Evolutionary conservation across 2,888 invertebrate species (phyloP), one percentile per base, ranked within the genome.

Genomic region (Slavum lentiscoides): DNA sequence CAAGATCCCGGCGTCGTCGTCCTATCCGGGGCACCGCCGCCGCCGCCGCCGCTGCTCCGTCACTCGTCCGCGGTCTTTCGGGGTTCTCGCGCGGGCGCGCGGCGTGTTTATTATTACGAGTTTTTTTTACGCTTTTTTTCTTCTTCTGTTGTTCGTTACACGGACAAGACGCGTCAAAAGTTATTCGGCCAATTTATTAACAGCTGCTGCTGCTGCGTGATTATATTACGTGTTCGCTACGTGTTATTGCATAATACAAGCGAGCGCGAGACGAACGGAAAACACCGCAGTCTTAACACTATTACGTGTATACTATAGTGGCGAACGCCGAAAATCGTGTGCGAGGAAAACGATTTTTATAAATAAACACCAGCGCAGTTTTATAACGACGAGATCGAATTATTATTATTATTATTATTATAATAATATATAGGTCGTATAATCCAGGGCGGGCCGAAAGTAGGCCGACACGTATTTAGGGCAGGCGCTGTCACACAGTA

Each of bases 131-230:
- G 1, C 1, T 30, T 30, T 30, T 30, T 30, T 30, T 30, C 4
- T 30, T 30, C 4, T 30, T 30, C 4, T 30, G 1, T 30, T 30
- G 30, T 68, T 23, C n/a, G 43, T 43, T 49, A 49, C 49, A 49
- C 49, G 49, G 4, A 4, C 49, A 49, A 49, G 49, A 39, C 7
- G 62, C 62, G 80, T 80, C 72, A 80, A 70, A 72, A 80, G 80
- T 80, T 80, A 58, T 80, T 80, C 72, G 66, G 55, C 64, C 72
- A 55, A 80, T 80, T 80, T 72, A 80, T 80, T 72, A 66, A 66
- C 55, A 13, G 49, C 39, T 30, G 64, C 37, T 37, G 64, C 69
- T 7, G n/a, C 39, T 69, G 61, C 30, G 30, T 30, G 1, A 30
- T 76, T 76, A 53, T 13, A 30, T 21, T 53, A 64, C 70, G 72